These are phyloP conservation scores for Temnopleurus reevesii DNA, from an alignment of 53 echinoderm and acorn worm species.

Conservation along the genomic window DNA sequence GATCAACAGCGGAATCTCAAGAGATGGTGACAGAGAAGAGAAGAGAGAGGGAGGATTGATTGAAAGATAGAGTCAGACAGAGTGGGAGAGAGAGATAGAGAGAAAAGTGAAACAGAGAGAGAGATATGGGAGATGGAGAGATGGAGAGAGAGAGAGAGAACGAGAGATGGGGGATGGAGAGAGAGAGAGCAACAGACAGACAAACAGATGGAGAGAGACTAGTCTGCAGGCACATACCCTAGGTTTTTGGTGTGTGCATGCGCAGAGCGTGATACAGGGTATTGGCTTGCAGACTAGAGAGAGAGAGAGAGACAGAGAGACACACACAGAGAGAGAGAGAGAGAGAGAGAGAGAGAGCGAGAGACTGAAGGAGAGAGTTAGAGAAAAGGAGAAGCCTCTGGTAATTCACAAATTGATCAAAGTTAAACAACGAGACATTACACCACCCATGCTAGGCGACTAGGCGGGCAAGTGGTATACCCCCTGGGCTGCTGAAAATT, in stretches of 20 bases:
- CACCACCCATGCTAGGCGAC: slow-evolving; percentile 8
- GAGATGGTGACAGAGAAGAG: neutral
- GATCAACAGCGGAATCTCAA: neutral
- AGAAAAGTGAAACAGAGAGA: neutral
- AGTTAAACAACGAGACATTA: slow-evolving; percentile 1
- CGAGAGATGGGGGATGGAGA: neutral
- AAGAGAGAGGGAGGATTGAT: neutral
- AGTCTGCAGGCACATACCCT: too few species aligned
- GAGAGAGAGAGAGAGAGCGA: neutral
- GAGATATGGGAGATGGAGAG: neutral
- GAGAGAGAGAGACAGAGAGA: too few species aligned
- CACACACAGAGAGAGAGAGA: neutral
- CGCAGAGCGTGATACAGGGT: too few species aligned
- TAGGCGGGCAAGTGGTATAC: slow-evolving; percentile 26
- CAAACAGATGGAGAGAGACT: too few species aligned
- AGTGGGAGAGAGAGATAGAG: neutral
- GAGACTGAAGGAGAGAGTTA: neutral
- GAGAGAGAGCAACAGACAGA: neutral
- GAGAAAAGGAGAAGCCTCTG: neutral
- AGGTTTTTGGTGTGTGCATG: too few species aligned
- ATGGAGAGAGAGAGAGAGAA: neutral
- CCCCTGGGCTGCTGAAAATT: neutral
- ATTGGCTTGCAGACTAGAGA: too few species aligned
- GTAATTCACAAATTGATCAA: slow-evolving; percentile 16
- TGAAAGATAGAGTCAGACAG: neutral